Base-by-base conservation (phyloP, 2,888 invertebrate genomes). In the Macaria notata region DNA sequence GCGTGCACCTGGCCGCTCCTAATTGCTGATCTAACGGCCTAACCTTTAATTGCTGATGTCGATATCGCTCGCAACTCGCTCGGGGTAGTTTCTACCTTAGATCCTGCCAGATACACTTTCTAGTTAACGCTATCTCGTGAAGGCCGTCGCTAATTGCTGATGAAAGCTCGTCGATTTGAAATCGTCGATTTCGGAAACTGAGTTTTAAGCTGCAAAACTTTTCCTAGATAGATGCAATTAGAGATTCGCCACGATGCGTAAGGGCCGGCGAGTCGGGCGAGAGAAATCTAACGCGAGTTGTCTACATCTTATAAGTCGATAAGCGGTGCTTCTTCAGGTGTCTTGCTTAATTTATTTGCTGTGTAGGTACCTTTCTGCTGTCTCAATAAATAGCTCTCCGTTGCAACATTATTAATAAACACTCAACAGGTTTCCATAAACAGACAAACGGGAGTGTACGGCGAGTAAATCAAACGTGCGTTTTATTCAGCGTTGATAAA, bases 1-100 rank as follows among this genome's bases (percentile, higher is more conserved):
- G 49, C 56, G 51, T 56, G 74, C 80, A 79, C 76, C 75, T 76
- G 72, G 70, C 69, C 60, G 79, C 79, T 81, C 78, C 79, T 81
- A 80, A 84, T 83, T 82, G 75, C 78, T 65, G 78, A 83, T 83
- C 78, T 79, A 81, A 81, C 77, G 73, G 75, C 59, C 54, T 71
- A 69, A 71, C 75, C 73, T 74, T 80, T 82, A 83, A 81, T 83
- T 81, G 75, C 75, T 68, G 74, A 80, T 81, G 66, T 64, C 69
- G 66, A 70, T 73, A 63, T 57, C 58, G 55, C 56, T 56, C 48
- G 59, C 59, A 58, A 64, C 59, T 56, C 33, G 54, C 49, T 47
- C 54, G 33, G 45, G 48, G 42, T 59, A 49, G 43, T 58, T 58
- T 51, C 54, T 54, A 59, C 39, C 54, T 49, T 6, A 55, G 51